Evolutionary conservation across 2,113 vertebrate genomes (phyloP).

Genomic region (Corythoichthys haematopterus): DNA sequence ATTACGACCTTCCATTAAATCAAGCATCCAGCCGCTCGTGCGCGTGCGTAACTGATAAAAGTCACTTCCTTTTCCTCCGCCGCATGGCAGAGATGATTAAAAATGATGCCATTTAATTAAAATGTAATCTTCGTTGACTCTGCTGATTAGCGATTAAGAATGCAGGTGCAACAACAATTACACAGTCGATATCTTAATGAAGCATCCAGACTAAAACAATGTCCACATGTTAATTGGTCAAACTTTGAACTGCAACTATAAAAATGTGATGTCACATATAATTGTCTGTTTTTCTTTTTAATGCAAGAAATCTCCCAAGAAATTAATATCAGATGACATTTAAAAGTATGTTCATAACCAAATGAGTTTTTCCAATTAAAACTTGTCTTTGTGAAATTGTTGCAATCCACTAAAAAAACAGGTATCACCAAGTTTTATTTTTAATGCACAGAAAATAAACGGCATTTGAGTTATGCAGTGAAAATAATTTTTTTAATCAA

Average conservation of each 20-base stretch:
- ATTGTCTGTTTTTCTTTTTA: background rate
- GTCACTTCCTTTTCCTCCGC: conserved; percentile 39
- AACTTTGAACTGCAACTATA: background rate
- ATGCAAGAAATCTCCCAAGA: background rate
- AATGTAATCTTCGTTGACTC: conserved; percentile 58
- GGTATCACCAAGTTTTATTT: no score
- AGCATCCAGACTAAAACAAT: conserved; percentile 21
- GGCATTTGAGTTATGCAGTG: no score
- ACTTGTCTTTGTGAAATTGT: no score
- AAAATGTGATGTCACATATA: background rate
- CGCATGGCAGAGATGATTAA: conserved; percentile 58
- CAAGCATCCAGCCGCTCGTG: conserved; percentile 52
- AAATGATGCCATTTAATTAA: conserved; percentile 65
- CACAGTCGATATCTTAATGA: conserved; percentile 31
- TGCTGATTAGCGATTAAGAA: conserved; percentile 50
- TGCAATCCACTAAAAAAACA: no score
- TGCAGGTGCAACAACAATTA: background rate
- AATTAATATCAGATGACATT: no score
- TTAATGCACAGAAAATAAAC: no score
- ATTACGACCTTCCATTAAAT: conserved; percentile 65
- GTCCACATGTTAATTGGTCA: background rate
- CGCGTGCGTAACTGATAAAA: conserved; percentile 51
- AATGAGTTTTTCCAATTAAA: no score
- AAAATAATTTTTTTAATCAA: no score
- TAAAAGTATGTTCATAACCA: no score